Conservation (phyloP, 2,113 vertebrate genomes). For the Globicephala melas region DNA sequence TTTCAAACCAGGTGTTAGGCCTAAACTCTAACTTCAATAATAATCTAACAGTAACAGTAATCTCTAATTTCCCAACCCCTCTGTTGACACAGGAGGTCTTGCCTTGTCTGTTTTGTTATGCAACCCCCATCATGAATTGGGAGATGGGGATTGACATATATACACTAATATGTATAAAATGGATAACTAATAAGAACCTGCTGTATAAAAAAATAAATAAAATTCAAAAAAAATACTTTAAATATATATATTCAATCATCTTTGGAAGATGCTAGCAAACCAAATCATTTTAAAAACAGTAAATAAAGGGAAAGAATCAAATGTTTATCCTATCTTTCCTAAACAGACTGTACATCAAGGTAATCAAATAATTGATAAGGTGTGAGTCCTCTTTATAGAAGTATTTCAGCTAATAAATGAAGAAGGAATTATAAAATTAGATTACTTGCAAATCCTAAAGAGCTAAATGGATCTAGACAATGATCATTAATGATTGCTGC, state of each 20-base stretch:
- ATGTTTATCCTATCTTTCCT: not conserved
- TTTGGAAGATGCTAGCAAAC: not conserved
- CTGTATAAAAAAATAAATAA: too few species aligned
- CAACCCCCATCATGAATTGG: not conserved
- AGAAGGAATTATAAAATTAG: not conserved
- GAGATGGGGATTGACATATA: too few species aligned
- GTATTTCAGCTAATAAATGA: not conserved
- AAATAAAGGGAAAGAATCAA: not conserved
- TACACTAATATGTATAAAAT: too few species aligned
- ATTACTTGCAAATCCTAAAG: not conserved
- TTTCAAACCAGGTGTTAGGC: not conserved
- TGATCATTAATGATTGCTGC: not conserved
- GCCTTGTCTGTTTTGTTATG: not conserved
- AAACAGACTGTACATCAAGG: not conserved
- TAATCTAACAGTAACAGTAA: not conserved
- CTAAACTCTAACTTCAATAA: not conserved
- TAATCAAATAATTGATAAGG: not conserved
- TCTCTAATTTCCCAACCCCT: not conserved
- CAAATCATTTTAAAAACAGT: not conserved
- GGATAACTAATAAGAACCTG: too few species aligned
- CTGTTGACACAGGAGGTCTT: not conserved
- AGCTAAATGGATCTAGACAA: not conserved
- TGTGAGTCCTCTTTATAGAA: not conserved
- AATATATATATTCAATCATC: not conserved
- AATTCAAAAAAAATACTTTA: not conserved